A percentile compares a stretch with the other conserved stretches of the same genome.
Conservation (phyloP, 2,888 invertebrate species). For the Noctuana brunneofusca region DNA sequence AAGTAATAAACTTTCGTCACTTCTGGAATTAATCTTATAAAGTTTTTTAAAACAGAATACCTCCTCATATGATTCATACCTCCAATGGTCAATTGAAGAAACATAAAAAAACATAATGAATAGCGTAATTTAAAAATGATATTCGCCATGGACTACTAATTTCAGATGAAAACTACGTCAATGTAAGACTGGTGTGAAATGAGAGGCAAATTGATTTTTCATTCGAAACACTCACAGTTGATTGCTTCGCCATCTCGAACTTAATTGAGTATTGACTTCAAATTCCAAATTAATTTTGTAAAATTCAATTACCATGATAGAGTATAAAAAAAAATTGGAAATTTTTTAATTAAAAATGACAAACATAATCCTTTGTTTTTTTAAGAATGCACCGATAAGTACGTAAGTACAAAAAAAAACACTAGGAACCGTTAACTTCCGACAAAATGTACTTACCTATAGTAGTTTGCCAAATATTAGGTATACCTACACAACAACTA, state of each 20-base stretch:
- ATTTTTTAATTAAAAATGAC: not conserved
- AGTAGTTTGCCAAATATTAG: no score
- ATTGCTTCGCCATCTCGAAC: constrained; percentile 13
- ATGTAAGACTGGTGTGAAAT: constrained; percentile 8
- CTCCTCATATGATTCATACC: constrained; percentile 18
- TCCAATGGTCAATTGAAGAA: not conserved
- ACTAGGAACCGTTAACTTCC: no score
- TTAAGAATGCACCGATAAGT: no score
- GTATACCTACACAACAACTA: no score
- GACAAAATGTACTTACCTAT: no score
- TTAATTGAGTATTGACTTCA: constrained; percentile 11
- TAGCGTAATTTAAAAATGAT: not conserved
- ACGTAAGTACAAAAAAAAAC: no score
- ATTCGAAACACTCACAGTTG: constrained; percentile 9
- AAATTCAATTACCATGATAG: not conserved
- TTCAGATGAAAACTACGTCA: not conserved
- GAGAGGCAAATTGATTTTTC: constrained; percentile 17
- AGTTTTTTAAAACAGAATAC: no score
- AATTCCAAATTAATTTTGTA: not conserved
- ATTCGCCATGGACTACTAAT: not conserved
- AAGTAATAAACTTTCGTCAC: no score
- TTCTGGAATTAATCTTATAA: no score
- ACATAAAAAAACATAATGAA: constrained; percentile 4
- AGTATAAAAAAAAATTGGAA: not conserved
- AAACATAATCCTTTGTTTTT: not conserved